Percentiles rank a stretch among this genome's conserved stretches.
phyloP scores from a whole-genome alignment of 2,113 vertebrate species.

The Hemiscyllium ocellatum region DNA sequence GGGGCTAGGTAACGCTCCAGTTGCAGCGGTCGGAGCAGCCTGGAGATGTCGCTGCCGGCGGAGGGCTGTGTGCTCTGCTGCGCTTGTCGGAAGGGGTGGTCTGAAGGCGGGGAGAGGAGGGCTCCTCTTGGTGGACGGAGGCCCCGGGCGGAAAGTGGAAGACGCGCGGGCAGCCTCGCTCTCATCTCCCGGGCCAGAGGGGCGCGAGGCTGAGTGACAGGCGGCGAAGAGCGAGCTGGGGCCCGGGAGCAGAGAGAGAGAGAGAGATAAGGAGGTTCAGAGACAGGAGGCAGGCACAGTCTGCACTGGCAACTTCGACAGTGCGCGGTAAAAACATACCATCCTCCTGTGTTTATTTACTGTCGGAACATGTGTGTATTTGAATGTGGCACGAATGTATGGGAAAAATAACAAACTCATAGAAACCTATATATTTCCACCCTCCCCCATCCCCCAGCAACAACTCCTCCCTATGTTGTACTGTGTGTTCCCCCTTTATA shows the following conservation, averaged over 20 bases:
- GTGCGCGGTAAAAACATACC: not conserved
- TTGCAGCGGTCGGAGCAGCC: not conserved
- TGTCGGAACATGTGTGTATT: not conserved
- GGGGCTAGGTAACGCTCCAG: too few species aligned
- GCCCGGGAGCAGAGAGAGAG: not conserved
- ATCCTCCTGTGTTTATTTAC: not conserved
- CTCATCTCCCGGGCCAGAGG: not conserved
- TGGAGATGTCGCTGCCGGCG: not conserved
- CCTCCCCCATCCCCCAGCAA: not conserved
- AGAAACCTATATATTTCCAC: not conserved
- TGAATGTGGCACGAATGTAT: not conserved
- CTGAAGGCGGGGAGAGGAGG: not conserved
- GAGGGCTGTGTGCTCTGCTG: not conserved
- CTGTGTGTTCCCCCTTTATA: not conserved
- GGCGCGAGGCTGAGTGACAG: not conserved
- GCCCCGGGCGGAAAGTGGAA: not conserved
- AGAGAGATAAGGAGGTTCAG: not conserved
- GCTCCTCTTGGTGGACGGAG: not conserved
- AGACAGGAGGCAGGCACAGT: not conserved
- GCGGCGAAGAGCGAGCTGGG: not conserved
- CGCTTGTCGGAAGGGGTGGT: not conserved
- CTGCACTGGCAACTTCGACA: not conserved
- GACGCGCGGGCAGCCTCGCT: conserved; percentile 19
- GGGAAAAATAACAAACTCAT: not conserved
- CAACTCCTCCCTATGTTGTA: not conserved